Percentiles rank a stretch among this genome's conserved stretches.
Conservation (phyloP, 2,888 invertebrate species). For the Spilosoma lubricipeda region DNA sequence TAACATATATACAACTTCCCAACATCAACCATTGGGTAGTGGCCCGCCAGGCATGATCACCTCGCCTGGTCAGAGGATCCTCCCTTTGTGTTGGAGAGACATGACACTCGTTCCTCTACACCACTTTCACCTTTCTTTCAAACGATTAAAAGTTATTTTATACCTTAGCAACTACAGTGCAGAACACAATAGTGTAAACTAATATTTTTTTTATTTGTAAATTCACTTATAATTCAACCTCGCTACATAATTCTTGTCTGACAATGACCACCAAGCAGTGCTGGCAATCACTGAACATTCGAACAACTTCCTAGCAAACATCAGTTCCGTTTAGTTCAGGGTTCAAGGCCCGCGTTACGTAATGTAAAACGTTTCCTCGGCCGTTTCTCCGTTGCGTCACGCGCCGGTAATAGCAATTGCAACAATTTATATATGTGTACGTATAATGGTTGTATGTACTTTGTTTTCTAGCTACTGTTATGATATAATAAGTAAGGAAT, state of each 20-base stretch:
- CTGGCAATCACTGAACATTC: constrained; percentile 2
- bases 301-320: constrained; percentile 17
- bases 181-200: not conserved
- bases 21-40: no score
- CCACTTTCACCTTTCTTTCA: not conserved
- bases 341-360: constrained; percentile 64
- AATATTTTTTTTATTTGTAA: not conserved
- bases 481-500: constrained; percentile 49
- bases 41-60: no score
- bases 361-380: constrained; percentile 46
- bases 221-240: constrained; percentile 1
- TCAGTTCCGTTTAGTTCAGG: constrained; percentile 29
- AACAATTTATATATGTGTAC: constrained; percentile 43
- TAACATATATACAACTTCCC: no score
- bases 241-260: not conserved
- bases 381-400: constrained; percentile 61
- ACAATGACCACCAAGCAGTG: constrained; percentile 18
- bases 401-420: constrained; percentile 47
- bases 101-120: no score
- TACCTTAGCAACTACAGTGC: not conserved
- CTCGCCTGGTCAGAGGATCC: no score
- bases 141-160: not conserved
- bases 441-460: constrained; percentile 40
- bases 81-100: no score
- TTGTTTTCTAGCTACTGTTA: constrained; percentile 42